phyloP scores from a whole-genome alignment of 2,888 invertebrate species.

The Fragum whitleyi region DNA sequence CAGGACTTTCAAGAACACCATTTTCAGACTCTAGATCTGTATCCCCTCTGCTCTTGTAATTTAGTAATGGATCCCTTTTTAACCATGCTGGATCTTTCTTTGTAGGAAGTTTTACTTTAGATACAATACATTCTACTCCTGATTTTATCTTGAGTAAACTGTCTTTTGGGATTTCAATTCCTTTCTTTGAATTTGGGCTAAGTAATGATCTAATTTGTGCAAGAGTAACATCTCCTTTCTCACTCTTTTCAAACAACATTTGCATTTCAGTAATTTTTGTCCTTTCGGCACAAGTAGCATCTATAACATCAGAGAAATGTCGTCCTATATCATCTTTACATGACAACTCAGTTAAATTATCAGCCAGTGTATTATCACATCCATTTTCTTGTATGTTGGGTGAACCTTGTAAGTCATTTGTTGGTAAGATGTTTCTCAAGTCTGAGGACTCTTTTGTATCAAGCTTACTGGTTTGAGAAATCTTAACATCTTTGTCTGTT shows the following conservation, averaged over 20 bases:
- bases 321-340: conserved; percentile 42
- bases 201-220: conserved; percentile 18
- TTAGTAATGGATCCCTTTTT: conserved; percentile 43
- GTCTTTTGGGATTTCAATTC: conserved; percentile 12
- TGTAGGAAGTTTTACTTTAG: conserved; percentile 37
- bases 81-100: conserved; percentile 53
- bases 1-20: neutral
- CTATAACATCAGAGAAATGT: conserved; percentile 56
- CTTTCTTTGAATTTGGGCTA: neutral
- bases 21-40: neutral
- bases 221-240: conserved; percentile 47
- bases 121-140: conserved; percentile 43
- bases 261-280: conserved; percentile 29
- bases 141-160: conserved; percentile 47
- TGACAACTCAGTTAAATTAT: neutral
- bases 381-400: too few species aligned
- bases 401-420: too few species aligned
- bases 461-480: too few species aligned
- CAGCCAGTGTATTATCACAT: neutral
- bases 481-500: neutral
- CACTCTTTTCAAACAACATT: conserved; percentile 48
- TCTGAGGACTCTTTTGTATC: neutral
- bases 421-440: too few species aligned
- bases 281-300: neutral
- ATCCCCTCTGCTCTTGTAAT: neutral